Evolutionary conservation across 2,113 vertebrate species (phyloP), one percentile per base, ranked within the genome.

Genomic region (Tetrao urogallus): DNA sequence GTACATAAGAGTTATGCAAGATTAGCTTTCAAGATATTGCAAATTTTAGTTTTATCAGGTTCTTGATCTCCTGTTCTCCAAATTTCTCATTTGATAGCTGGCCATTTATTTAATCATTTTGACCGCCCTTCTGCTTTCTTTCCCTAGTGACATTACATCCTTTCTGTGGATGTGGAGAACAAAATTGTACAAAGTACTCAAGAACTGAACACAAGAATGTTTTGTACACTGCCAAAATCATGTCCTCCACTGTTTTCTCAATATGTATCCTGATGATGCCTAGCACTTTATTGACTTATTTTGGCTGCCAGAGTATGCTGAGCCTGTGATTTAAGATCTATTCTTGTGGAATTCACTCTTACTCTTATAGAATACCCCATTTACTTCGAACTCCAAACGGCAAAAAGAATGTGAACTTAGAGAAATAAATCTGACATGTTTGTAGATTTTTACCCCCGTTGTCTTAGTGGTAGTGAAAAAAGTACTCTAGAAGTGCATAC

Each of bases 201-300:
- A 54, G 24, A 85, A 79, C 0, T 42, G 13, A 21, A 54, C 18
- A 28, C 15, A 24, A 5, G 1, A 15, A 50, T 2, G 2, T 50
- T 54, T 72, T 45, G 36, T 28, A 50, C 2, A 90, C 16, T 42
- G 22, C 32, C 45, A 77, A 91, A 80, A 88, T 27, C 21, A 63
- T 12, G 42, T 4, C 65, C 38, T 60, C 13, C 20, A 20, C 63
- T 36, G 16, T 11, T 8, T 45, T 81, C 73, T 75, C 28, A 89
- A 32, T 18, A 67, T 7, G 57, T 75, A 40, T 22, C 8, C 34
- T 79, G 19, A 79, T 48, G 34, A 22, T 21, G 34, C 21, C 22
- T 15, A 61, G 48, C 38, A 66, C 4, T 48, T 77, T 8, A 3
- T 24, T 80, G 24, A 34, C 7, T 22, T 72, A 9, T 73, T 95